These are phyloP conservation scores for Leucophora obtusa DNA, from an alignment of 2,888 invertebrate genomes.

Conservation along the genomic window DNA sequence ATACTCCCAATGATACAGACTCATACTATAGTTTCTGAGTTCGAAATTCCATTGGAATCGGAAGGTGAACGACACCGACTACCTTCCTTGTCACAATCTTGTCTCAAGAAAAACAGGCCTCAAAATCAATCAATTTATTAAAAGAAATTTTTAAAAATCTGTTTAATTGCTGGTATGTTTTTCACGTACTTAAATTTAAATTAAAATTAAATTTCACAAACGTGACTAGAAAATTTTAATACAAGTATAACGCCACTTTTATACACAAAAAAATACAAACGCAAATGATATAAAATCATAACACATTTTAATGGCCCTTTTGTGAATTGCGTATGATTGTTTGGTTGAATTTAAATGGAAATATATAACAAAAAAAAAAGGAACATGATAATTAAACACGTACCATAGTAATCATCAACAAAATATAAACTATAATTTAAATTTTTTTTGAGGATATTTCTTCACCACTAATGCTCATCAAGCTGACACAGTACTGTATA, in stretches of 20 bases:
- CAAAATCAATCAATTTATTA: no score
- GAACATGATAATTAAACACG: slow-evolving; percentile 50
- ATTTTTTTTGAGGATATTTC: not conserved
- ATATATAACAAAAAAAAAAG: slow-evolving; percentile 15
- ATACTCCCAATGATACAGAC: no score
- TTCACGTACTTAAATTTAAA: slow-evolving; percentile 36
- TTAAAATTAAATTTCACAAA: slow-evolving; percentile 53
- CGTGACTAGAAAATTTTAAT: slow-evolving; percentile 49
- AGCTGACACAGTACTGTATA: not conserved
- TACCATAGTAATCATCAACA: slow-evolving; percentile 42
- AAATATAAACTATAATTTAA: slow-evolving; percentile 29
- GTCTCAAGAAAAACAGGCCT: no score
- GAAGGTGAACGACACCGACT: no score
- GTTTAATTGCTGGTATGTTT: no score
- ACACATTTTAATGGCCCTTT: slow-evolving; percentile 47
- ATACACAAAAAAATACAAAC: slow-evolving; percentile 41
- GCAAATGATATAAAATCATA: slow-evolving; percentile 44
- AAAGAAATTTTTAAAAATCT: no score
- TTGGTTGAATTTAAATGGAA: slow-evolving; percentile 9
- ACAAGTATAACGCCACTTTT: not conserved
- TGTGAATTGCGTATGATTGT: slow-evolving; percentile 47
- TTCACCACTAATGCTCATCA: not conserved
- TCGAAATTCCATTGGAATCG: no score
- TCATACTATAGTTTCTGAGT: no score
- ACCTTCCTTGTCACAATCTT: no score